Evolutionary conservation across 2,888 invertebrate genomes (phyloP).

Genomic region (Caenorhabditis wallacei): DNA sequence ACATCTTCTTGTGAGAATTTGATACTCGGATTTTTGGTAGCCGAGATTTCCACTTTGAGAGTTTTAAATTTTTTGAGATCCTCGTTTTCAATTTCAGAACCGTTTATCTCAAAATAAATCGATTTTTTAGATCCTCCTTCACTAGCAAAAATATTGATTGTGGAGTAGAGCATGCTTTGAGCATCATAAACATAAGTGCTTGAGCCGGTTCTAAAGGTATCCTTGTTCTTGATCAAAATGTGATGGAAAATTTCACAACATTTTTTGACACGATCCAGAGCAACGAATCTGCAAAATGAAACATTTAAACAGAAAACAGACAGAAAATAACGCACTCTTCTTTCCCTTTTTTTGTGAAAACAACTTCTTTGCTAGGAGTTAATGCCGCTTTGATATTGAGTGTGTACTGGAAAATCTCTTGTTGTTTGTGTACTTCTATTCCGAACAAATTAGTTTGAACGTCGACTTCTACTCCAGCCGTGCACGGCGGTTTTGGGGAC

Average conservation of each 20-base stretch:
- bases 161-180: conserved; percentile 64
- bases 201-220: conserved; percentile 45
- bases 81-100: not conserved
- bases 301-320: not conserved
- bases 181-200: conserved; percentile 64
- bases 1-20: conserved; percentile 35
- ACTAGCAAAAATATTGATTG: conserved; percentile 46
- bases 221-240: conserved; percentile 8
- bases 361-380: conserved; percentile 23
- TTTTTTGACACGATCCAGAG: conserved; percentile 54
- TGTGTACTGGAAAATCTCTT: conserved; percentile 43
- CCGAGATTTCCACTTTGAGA: conserved; percentile 51
- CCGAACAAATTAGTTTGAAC: conserved; percentile 65
- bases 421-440: conserved; percentile 31
- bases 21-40: conserved; percentile 25
- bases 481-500: not conserved
- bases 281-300: conserved; percentile 57
- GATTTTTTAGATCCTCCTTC: not conserved
- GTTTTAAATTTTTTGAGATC: conserved; percentile 20
- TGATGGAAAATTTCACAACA: conserved; percentile 44
- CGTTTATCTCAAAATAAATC: conserved; percentile 17
- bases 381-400: conserved; percentile 47
- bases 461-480: not conserved
- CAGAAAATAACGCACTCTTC: conserved; percentile 67
- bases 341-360: conserved; percentile 65